Conservation (phyloP, 2,797 vertebrate genomes). For the Catostomus latipinnis region DNA sequence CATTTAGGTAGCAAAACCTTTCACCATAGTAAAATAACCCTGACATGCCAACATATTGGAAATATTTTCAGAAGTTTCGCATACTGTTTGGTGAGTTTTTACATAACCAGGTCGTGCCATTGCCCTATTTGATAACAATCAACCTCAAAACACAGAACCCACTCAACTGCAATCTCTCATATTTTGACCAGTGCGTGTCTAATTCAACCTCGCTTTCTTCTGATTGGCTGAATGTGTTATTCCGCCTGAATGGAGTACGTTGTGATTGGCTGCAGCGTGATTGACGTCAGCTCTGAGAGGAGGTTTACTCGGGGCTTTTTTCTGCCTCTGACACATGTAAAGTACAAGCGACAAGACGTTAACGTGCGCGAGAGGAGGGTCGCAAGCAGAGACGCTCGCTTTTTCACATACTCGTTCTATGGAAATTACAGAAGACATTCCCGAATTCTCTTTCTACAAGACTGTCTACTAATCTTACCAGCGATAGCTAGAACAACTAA, state of each 20-base stretch:
- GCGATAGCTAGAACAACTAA: constrained; percentile 25
- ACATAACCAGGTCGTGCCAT: neutral
- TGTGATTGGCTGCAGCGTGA: constrained; percentile 81
- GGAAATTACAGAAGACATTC: constrained; percentile 44
- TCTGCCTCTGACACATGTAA: constrained; percentile 96
- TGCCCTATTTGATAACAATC: constrained; percentile 30
- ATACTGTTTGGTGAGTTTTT: neutral
- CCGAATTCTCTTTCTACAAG: constrained; percentile 28
- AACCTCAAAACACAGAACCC: constrained; percentile 14
- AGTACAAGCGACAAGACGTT: constrained; percentile 70
- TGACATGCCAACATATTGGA: neutral
- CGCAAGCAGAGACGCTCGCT: constrained; percentile 39
- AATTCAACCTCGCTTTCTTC: constrained; percentile 59
- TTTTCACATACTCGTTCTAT: constrained; percentile 17
- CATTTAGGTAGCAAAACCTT: neutral
- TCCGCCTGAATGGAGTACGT: constrained; percentile 82
- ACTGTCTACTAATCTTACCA: neutral
- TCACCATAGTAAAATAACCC: neutral
- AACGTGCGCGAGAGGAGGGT: constrained; percentile 52
- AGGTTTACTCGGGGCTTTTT: constrained; percentile 82
- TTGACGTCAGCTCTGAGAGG: constrained; percentile 83
- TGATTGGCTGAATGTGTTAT: constrained; percentile 90
- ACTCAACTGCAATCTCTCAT: constrained; percentile 70
- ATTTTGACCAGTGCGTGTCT: constrained; percentile 68
- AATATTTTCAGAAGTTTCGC: neutral